Evolutionary conservation across 2,797 vertebrate species (phyloP), one percentile per base, ranked within the genome.

Genomic region (Syngnathus rostellatus): DNA sequence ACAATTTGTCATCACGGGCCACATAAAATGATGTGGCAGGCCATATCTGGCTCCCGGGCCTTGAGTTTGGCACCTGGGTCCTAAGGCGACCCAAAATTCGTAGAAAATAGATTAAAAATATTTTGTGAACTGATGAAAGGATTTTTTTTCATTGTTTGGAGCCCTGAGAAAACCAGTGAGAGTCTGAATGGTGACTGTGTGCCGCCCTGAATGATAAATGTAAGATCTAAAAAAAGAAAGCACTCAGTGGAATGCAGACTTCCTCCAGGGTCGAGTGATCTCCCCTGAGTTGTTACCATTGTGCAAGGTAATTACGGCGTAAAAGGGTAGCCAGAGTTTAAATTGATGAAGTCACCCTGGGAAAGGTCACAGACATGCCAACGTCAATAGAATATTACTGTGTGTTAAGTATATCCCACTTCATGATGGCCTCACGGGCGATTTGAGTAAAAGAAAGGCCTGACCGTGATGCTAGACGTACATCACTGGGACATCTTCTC

Each of bases 241-340:
- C 64, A 57, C 39, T 66, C 65, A 72, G 57, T 54, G 21, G 23
- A 65, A 60, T 40, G 45, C 71, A 65, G 72, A 67, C 51, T 40
- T 63, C 6, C 53, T 51, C 61, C 58, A 58, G 21, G 60, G 51
- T 31, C n/a, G 39, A 17, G 48, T 73, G 55, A 62, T 67, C 65
- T 68, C 68, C 63, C 40, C 23, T 16, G 74, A 78, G 23, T 63
- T 64, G 63, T 63, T 69, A 68, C 57, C 45, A 69, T 78, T 79
- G 62, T 67, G 19, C 7, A 4, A 41, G 61, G 45, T 67, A 70
- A 77, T 73, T 72, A 67, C 23, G 59, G 62, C 38, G 46, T 41
- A 31, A 72, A 71, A 72, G 55, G 37, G 65, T 55, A 68, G 57
- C 59, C 70, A 23, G 16, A 59, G 73, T 73, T 68, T 76, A 69